Base-by-base conservation (phyloP, 2,888 invertebrate genomes). In the Drosophila meridionalis region DNA sequence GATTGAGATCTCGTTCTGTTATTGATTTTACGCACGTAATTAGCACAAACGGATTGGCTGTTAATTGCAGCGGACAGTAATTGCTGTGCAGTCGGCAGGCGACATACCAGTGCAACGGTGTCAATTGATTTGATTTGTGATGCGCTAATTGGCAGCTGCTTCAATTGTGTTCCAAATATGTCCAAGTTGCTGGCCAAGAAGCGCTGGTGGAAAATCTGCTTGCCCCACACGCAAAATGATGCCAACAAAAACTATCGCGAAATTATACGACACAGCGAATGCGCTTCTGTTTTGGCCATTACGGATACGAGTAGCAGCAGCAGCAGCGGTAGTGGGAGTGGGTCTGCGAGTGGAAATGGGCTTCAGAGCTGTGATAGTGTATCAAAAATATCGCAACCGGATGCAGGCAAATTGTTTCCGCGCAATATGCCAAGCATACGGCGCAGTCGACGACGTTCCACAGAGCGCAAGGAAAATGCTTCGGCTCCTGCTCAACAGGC, bases 141-240 rank as follows among this genome's bases (percentile, higher is more conserved):
- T 88, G 82, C 66, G 71, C 75, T 76, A 82, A 71, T 75, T 82
- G 80, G 60, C 50, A 50, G 58, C 77, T 60, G 59, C 65, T 80
- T 71, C 75, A 80, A 74, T 67, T 75, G 79, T 74, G 78, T 73
- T 60, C 34, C 45, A 55, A 71, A 61, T 28, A 84, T 84, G 84
- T 58, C 84, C 52, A 81, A 90, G 66, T 70, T 88, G 70, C 76
- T 89, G 34, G 50, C 85, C 94, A 96, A 96, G 93, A 96, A 96
- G 90, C 96, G 96, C 93, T 97, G 97, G 97, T 97, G 97, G 97
- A 96, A 96, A 92, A 96, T 96, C 60, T 96, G 97, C 90, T 96
- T 96, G 96, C 95, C 96, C 94, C 95, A 97, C 45, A 2, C 58
- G 42, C 89, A 87, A 87, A 69, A 96, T 34, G 96, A 96, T 92